Evolutionary conservation across 2,888 invertebrate species (phyloP).

Genomic region (Leucophora obtusa): DNA sequence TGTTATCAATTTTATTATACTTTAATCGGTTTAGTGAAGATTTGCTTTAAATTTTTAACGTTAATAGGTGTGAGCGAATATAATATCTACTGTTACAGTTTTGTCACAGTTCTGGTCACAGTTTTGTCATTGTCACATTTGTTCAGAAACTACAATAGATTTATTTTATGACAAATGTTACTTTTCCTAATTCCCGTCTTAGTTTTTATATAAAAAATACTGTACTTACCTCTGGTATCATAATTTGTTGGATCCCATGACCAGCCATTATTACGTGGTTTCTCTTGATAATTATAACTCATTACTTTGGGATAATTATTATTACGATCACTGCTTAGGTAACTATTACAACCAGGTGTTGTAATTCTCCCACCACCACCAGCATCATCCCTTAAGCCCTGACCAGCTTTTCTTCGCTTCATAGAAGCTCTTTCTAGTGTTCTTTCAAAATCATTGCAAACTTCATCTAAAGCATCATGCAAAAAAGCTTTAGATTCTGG

Average conservation of each 20-base stretch:
- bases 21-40: no score
- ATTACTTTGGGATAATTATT: conserved; percentile 68
- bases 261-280: conserved; percentile 58
- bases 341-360: conserved; percentile 42
- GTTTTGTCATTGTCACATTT: no score
- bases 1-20: no score
- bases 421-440: conserved; percentile 82
- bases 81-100: no score
- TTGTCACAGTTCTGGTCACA: no score
- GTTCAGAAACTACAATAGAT: no score
- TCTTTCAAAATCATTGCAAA: conserved; percentile 85
- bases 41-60: no score
- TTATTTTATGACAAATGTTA: no score
- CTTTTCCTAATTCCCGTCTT: no score
- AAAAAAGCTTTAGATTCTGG: conserved; percentile 77
- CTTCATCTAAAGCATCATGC: conserved; percentile 80
- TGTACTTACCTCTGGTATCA: conserved; percentile 73
- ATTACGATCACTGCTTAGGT: conserved; percentile 72
- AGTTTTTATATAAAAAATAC: no score
- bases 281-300: conserved; percentile 61
- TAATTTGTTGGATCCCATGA: conserved; percentile 69
- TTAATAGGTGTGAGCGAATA: no score
- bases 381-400: conserved; percentile 52
- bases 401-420: conserved; percentile 71
- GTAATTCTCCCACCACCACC: conserved; percentile 31